Percentiles rank a stretch among this genome's conserved stretches.
Evolutionary conservation across 2,797 vertebrate genomes (phyloP).

Genomic region (Notolabrus celidotus): DNA sequence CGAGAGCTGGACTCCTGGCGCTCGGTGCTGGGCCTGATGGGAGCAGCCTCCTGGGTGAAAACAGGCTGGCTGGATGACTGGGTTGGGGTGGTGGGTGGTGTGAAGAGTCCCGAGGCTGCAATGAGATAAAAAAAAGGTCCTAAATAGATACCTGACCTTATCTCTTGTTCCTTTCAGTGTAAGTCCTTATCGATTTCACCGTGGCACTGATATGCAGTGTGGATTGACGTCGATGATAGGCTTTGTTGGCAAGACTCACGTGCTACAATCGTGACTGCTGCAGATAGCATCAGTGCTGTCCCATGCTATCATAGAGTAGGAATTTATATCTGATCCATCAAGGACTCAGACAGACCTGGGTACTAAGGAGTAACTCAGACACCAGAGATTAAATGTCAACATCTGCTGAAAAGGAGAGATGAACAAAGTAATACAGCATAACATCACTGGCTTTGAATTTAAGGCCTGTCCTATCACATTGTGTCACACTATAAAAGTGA

Average conservation of each 20-base stretch:
- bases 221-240: constrained; percentile 22
- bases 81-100: constrained; percentile 93
- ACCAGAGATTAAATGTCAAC: constrained; percentile 19
- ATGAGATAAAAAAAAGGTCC: constrained; percentile 32
- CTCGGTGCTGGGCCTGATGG: constrained; percentile 87
- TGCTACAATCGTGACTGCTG: constrained; percentile 19
- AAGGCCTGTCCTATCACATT: too few relatives aligned
- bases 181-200: constrained; percentile 5
- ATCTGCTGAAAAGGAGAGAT: constrained; percentile 27
- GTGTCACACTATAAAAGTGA: too few relatives aligned
- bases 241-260: constrained; percentile 5
- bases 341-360: constrained; percentile 19
- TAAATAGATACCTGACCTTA: constrained; percentile 20
- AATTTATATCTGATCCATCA: constrained; percentile 57
- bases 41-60: constrained; percentile 90
- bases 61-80: constrained; percentile 90
- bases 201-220: not conserved
- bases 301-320: constrained; percentile 45
- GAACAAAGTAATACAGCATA: constrained; percentile 1
- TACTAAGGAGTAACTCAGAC: constrained; percentile 39
- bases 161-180: constrained; percentile 18
- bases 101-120: constrained; percentile 91
- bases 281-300: constrained; percentile 39
- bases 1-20: constrained; percentile 85
- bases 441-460: too few relatives aligned